Evolutionary conservation across 2,888 invertebrate genomes (phyloP).

Genomic region (Drosophila melanosoma): DNA sequence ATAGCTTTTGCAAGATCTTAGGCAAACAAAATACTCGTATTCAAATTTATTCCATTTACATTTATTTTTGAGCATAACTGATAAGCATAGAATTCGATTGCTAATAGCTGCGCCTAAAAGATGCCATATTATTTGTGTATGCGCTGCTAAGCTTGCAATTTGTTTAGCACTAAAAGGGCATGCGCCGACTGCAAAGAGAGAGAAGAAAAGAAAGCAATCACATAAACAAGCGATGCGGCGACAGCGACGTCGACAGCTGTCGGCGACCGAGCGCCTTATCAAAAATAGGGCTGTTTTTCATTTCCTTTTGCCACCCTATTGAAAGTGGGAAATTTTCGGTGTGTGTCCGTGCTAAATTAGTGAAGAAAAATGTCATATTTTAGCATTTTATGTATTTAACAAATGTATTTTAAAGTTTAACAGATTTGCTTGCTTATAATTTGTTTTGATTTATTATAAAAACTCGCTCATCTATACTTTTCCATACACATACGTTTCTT

Average conservation of each 20-base stretch:
- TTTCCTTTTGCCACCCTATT: conserved; percentile 52
- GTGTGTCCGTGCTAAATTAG: conserved; percentile 42
- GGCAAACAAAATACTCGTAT: background rate
- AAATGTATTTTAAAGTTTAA: background rate
- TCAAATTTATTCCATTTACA: background rate
- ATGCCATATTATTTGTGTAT: conserved; percentile 22
- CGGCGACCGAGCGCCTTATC: conserved; percentile 59
- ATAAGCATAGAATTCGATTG: background rate
- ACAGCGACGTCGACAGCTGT: conserved; percentile 62
- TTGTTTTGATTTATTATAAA: conserved; percentile 21
- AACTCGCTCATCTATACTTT: conserved; percentile 15
- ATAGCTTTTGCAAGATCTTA: background rate
- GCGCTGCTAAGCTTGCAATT: conserved; percentile 24
- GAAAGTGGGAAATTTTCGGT: conserved; percentile 25
- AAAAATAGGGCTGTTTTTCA: conserved; percentile 58
- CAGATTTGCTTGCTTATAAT: background rate
- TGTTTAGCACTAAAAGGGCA: conserved; percentile 33
- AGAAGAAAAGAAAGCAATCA: conserved; percentile 33
- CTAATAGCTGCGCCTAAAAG: conserved; percentile 42
- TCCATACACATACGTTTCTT: conserved; percentile 25
- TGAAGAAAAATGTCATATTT: background rate
- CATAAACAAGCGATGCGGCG: conserved; percentile 57
- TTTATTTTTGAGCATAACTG: conserved; percentile 7
- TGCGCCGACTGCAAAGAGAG: conserved; percentile 18
- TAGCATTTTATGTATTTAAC: background rate